Conservation (phyloP, 2,888 invertebrate species). For the Phengaris arion region DNA sequence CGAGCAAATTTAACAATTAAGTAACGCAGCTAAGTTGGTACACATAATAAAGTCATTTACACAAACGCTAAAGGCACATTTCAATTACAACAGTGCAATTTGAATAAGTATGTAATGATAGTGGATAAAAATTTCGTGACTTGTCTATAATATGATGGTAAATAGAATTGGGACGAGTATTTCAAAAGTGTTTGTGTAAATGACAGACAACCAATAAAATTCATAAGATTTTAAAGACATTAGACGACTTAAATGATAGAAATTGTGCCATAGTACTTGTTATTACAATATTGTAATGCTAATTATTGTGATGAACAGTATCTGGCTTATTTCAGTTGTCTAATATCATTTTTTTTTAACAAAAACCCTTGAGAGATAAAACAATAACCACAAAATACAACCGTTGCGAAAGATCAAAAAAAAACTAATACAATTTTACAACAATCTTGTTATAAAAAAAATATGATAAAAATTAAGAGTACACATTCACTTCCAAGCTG, state of each 20-base stretch:
- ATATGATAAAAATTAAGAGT: background rate
- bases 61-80: conserved; percentile 11
- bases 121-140: background rate
- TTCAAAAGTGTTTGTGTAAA: conserved; percentile 2
- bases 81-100: background rate
- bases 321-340: background rate
- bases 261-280: background rate
- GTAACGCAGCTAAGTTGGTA: conserved; percentile 27
- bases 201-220: background rate
- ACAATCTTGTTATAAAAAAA: background rate
- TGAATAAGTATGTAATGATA: background rate
- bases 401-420: background rate
- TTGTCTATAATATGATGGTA: background rate
- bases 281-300: background rate
- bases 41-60: background rate
- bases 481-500: background rate
- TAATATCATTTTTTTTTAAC: background rate
- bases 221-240: background rate
- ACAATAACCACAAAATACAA: conserved; percentile 16
- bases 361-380: conserved; percentile 1
- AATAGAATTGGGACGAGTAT: background rate
- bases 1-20: conserved; percentile 37
- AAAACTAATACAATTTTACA: background rate
- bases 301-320: background rate
- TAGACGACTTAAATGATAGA: background rate